Evolutionary conservation across 2,797 vertebrate species (phyloP).

Genomic region (Lithobates sylvaticus): DNA sequence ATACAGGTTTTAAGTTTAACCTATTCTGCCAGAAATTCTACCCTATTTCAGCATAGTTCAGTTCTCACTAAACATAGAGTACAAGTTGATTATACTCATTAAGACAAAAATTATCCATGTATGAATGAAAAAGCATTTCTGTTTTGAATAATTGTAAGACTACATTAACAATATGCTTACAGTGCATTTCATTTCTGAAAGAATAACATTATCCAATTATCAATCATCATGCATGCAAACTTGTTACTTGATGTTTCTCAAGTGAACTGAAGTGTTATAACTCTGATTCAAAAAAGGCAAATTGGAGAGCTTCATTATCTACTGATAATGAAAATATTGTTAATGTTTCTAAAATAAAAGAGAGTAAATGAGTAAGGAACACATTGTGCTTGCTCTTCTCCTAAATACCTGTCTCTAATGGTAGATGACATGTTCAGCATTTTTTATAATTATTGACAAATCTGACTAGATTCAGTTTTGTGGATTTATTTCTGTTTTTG

Average conservation of each 20-base stretch:
- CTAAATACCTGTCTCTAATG: no score
- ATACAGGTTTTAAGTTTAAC: neutral
- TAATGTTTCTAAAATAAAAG: slow-evolving; percentile 15
- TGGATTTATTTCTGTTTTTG: no score
- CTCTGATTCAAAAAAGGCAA: slow-evolving; percentile 64
- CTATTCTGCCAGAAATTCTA: neutral
- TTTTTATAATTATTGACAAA: no score
- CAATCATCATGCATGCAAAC: slow-evolving; percentile 80
- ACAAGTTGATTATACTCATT: neutral
- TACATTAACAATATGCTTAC: slow-evolving; percentile 78
- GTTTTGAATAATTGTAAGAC: slow-evolving; percentile 63
- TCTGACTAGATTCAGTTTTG: no score
- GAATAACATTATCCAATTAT: slow-evolving; percentile 81
- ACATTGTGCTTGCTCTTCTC: no score
- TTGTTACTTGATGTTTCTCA: slow-evolving; percentile 73
- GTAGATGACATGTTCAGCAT: no score
- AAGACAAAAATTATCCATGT: neutral
- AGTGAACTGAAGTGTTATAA: slow-evolving; percentile 75
- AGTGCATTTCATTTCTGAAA: slow-evolving; percentile 80
- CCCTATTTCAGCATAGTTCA: neutral
- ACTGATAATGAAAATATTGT: slow-evolving; percentile 72
- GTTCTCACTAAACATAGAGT: slow-evolving; percentile 5
- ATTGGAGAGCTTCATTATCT: slow-evolving; percentile 68
- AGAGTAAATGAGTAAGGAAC: neutral
- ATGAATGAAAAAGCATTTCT: slow-evolving; percentile 22